Evolutionary conservation across 2,113 vertebrate genomes (phyloP).

Genomic region (Motacilla alba): DNA sequence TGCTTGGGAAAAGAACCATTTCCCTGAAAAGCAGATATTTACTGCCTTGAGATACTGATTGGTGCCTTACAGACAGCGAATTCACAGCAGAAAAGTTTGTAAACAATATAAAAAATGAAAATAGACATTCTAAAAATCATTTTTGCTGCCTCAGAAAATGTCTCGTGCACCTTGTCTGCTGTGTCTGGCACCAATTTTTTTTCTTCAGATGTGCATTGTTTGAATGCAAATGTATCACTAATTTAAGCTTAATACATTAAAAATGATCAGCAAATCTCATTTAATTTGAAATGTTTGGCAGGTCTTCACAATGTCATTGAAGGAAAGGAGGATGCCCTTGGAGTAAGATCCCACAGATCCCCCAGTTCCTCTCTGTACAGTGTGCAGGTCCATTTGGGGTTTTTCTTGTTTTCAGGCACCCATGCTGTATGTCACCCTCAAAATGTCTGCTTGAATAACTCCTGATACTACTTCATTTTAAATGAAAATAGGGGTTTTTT

Average conservation of each 20-base stretch:
- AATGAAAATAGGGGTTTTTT: not conserved
- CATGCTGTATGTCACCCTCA: not conserved
- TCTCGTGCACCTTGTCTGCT: not conserved
- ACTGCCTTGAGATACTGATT: not conserved
- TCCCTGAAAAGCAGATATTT: not conserved
- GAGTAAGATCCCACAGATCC: not conserved
- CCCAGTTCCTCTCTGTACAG: not conserved
- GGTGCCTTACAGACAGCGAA: not conserved
- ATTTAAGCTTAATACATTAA: not conserved
- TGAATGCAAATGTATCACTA: not conserved
- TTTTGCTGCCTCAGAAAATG: not conserved
- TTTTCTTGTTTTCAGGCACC: not conserved
- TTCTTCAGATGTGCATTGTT: not conserved
- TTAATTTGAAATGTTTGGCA: not conserved
- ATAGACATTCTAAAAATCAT: not conserved
- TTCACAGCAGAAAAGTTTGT: not conserved
- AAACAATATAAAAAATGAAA: not conserved
- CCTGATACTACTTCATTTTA: not conserved
- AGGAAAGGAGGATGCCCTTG: not conserved
- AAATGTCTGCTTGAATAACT: not conserved
- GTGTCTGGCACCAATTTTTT: not conserved
- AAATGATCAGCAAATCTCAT: not conserved
- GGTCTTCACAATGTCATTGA: not conserved
- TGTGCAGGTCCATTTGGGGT: not conserved
- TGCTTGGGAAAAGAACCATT: not conserved